Percentiles rank a stretch among this genome's conserved stretches.
Conservation (phyloP, 2,888 invertebrate genomes). For the Mechanitis mazaeus region DNA sequence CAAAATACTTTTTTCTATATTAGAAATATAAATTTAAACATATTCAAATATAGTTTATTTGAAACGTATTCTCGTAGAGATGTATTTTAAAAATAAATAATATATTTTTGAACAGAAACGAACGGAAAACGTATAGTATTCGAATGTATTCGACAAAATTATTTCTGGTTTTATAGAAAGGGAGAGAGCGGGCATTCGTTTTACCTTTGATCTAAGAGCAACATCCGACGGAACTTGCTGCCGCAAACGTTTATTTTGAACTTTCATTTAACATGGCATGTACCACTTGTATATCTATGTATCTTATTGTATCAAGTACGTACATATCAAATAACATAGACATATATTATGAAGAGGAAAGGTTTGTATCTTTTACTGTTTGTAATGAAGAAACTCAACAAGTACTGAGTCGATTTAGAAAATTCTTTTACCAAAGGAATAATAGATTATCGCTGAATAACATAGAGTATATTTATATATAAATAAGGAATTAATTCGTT, state of each 20-base stretch:
- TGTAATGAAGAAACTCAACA: too few species aligned
- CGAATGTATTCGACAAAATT: constrained; percentile 7
- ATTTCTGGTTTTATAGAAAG: constrained; percentile 7
- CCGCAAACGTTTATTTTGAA: constrained; percentile 21
- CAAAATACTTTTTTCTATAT: neutral
- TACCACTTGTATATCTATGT: neutral
- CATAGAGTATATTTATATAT: too few species aligned
- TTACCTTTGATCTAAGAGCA: constrained; percentile 24
- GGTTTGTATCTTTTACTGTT: too few species aligned
- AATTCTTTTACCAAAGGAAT: too few species aligned
- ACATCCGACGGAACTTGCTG: constrained; percentile 17
- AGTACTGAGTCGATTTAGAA: too few species aligned
- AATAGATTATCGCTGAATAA: too few species aligned
- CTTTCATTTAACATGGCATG: constrained; percentile 4
- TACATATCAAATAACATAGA: neutral
- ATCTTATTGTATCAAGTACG: neutral
- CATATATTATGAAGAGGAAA: too few species aligned
- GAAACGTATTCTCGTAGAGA: neutral
- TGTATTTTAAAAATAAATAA: neutral
- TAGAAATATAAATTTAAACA: neutral
- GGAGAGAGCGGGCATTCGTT: constrained; percentile 12
- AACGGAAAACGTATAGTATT: neutral
- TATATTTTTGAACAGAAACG: neutral
- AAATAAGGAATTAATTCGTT: too few species aligned
- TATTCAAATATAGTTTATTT: too few species aligned